Evolutionary conservation across 1,140 invertebrate genomes (phyloP), one percentile per base, ranked within the genome.

Genomic region (Drosophila virilis): DNA sequence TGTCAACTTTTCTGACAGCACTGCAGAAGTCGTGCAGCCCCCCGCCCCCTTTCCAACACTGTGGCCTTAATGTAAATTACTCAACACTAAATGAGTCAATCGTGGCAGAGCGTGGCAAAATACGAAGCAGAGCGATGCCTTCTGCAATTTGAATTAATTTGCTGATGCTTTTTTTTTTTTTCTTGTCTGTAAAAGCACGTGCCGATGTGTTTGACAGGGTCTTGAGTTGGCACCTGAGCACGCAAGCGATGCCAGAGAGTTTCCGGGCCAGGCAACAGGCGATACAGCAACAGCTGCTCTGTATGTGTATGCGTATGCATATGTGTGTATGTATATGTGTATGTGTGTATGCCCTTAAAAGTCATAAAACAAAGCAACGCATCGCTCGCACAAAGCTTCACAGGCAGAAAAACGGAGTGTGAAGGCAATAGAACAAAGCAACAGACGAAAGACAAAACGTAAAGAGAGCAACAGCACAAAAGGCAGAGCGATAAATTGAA

Each of bases 121-220:
- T 73, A 73, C 59, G 64, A 40, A 60, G 67, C 55, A 54, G 54
- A 52, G 46, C 40, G 46, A 59, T 7, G 22, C 17, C 40, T 52
- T 42, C 46, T 35, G 71, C 37, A 61, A 74, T 74, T 71, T 74
- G 35, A 74, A 69, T 70, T 59, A 74, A 75, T 75, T 70, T 64
- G 50, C 28, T 43, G 5, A n/a, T n/a, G 57, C 50, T 10, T 15
- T 33, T 43, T 46, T 43, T 42, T 33, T 62, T 15, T 13, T 15
- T 7, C n/a, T 32, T 45, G 8, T 51, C 15, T 42, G 17, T 13
- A 46, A 54, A 62, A 71, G 52, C 52, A 69, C 72, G 59, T 71
- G 67, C 33, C 15, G 12, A 13, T 57, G 45, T 28, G 37, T 54
- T 58, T 58, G 46, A 59, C 15, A 33, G 62, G 10, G 38, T 38